Base-by-base conservation (phyloP, 2,113 vertebrate species). In the Nerophis ophidion region DNA sequence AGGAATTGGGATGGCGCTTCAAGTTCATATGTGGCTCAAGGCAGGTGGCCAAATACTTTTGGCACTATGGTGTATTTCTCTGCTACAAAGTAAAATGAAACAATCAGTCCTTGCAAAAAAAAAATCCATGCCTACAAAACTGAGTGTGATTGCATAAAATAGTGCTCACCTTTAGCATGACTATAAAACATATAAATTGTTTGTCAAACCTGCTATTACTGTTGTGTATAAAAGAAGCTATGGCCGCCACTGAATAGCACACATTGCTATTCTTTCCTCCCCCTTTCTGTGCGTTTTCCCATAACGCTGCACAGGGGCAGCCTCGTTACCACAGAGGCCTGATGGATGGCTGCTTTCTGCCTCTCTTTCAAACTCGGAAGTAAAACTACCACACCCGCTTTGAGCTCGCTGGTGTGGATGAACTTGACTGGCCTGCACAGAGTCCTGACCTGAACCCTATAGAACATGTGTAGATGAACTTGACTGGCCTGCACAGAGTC, bases 251-350 rank as follows among this genome's bases (percentile, higher is more conserved):
- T 33, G 46, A 72, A 60, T 51, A 17, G 40, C 56, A 38, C 34
- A 34, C 11, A 16, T 57, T 47, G 55, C 54, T 19, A 67, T 26
- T 71, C 55, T 46, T 53, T 60, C 53, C 49, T 44, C 55, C 42
- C 58, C 66, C 77, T 66, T 26, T 74, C 68, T 64, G 84, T 7
- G 65, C 36, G n/a, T 46, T 46, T 40, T 69, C 58, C 76, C 71
- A 70, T 72, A 58, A 66, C 69, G 33, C 59, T 12, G 60, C 68
- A 45, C 74, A 63, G 64, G 67, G 57, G 53, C 61, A 19, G 40
- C 59, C 55, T 65, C 49, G 63, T 79, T 76, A 72, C 60, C 63
- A 61, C 47, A 14, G 34, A 40, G 46, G 60, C 58, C 68, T 69
- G 77, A 81, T 61, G 57, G 66, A 78, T 66, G 68, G 40, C 36